A percentile compares a stretch with the other conserved stretches of the same genome.
Evolutionary conservation across 1,140 invertebrate species (phyloP).

Genomic region (Solen grandis): DNA sequence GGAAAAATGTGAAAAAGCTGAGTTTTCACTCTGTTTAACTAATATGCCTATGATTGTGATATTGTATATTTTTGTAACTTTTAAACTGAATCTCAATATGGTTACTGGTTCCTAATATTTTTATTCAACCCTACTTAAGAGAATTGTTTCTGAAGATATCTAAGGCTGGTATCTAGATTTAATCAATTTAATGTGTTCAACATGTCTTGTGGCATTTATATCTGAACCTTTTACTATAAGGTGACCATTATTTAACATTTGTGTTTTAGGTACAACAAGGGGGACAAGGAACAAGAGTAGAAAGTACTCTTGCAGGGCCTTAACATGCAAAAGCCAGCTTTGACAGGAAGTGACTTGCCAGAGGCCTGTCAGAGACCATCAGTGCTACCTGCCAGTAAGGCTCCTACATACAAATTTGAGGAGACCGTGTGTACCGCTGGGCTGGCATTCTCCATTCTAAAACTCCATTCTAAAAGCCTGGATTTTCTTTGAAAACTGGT

Average conservation of each 20-base stretch:
- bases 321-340: conserved; percentile 22
- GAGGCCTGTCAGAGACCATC: conserved; percentile 39
- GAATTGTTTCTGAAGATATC: conserved; percentile 10
- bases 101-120: not conserved
- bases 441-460: too few species aligned
- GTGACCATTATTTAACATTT: not conserved
- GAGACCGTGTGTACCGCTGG: conserved; percentile 24
- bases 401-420: conserved; percentile 6
- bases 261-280: conserved; percentile 39
- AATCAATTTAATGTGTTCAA: conserved; percentile 19
- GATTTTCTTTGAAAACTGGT: too few species aligned
- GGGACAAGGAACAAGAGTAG: conserved; percentile 23
- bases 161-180: conserved; percentile 4
- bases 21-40: not conserved
- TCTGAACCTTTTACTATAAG: not conserved
- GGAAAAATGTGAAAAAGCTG: not conserved
- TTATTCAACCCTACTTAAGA: not conserved
- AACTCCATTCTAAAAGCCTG: too few species aligned
- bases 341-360: conserved; percentile 33
- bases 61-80: not conserved
- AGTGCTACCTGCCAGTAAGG: conserved; percentile 20
- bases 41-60: not conserved
- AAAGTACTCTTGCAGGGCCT: conserved; percentile 36
- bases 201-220: conserved; percentile 11
- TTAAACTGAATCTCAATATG: conserved; percentile 6